Base-by-base conservation (phyloP, 2,797 vertebrate species). In the Ataeniobius toweri region DNA sequence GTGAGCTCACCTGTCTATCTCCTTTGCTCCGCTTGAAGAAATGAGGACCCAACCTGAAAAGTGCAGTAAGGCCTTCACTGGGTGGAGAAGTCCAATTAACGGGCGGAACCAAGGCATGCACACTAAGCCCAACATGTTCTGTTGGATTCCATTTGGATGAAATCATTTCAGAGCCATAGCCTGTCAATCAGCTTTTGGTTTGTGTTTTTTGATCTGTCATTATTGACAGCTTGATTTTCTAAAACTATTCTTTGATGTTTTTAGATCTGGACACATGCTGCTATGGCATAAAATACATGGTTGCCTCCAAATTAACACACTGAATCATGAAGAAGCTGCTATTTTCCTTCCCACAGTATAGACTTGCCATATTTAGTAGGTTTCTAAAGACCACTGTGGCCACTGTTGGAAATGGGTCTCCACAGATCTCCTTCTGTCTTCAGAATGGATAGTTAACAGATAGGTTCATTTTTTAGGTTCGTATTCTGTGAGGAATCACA, bases 1-100 rank as follows among this genome's bases (percentile, higher is more conserved):
- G 18, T 74, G n/a, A 76, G 24, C 86, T 87, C 51, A 91, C 89
- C 90, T 80, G 3, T 85, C 44, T 20, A 13, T 68, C 73, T 77
- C 75, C 81, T 78, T 73, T 20, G n/a, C 80, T 41, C 77, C 5
- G 50, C 76, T 67, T 74, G 73, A 76, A 68, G 73, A 73, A 71
- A 84, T 90, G 83, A 85, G 28, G 31, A 12, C 13, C 22, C 9
- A 13, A 6, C 26, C 9, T 41, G 7, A 51, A 3, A 46, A 48
- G 24, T 59, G 10, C 44, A 65, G 41, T 41, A 81, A 20, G 46
- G 5, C 83, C 41, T 74, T 80, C 0, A 2, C 14, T 44, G 84
- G 85, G 86, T 80, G 86, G 84, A 82, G 81, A 53, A 74, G 48
- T 72, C 3, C 26, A 80, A 50, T 67, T 39, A 20, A 69, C 2